These are phyloP conservation scores for Dinoponera quadriceps DNA, from an alignment of 1,140 invertebrate species.

Conservation along the genomic window DNA sequence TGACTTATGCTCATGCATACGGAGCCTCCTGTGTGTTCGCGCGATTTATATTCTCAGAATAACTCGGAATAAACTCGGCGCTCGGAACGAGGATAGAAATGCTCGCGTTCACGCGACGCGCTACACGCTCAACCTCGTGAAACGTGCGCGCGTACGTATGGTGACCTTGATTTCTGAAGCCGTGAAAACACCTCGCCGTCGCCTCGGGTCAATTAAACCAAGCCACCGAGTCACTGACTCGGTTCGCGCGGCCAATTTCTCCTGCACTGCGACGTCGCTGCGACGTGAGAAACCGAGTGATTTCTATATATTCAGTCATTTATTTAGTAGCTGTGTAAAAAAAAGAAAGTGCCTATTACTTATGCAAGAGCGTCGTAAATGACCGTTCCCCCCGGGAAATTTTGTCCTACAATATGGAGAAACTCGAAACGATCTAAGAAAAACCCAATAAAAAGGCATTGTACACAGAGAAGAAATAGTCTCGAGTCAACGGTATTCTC, in stretches of 20 bases:
- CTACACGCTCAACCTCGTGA: constrained; percentile 27
- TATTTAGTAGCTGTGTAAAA: constrained; percentile 4
- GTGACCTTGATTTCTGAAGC: constrained; percentile 76
- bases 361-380: too few relatives aligned
- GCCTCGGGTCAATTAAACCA: constrained; percentile 77
- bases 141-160: constrained; percentile 38
- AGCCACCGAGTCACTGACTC: constrained; percentile 79
- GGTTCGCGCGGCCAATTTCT: constrained; percentile 72
- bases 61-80: neutral
- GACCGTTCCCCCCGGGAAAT: too few relatives aligned
- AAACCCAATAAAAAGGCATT: too few relatives aligned
- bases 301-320: neutral
- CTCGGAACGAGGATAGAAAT: constrained; percentile 6
- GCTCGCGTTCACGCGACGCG: constrained; percentile 25
- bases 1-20: neutral
- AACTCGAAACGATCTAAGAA: too few relatives aligned
- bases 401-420: too few relatives aligned
- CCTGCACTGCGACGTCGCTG: constrained; percentile 49
- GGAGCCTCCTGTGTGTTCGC: neutral
- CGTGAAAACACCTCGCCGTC: constrained; percentile 74
- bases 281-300: constrained; percentile 20
- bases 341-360: neutral
- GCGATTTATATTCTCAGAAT: constrained; percentile 5
- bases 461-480: neutral
- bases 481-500: too few relatives aligned